A percentile compares a stretch with the other conserved stretches of the same genome.
These are phyloP conservation scores for Phalacrocorax brasilianus DNA, from an alignment of 2,113 vertebrate species.

Conservation along the genomic window DNA sequence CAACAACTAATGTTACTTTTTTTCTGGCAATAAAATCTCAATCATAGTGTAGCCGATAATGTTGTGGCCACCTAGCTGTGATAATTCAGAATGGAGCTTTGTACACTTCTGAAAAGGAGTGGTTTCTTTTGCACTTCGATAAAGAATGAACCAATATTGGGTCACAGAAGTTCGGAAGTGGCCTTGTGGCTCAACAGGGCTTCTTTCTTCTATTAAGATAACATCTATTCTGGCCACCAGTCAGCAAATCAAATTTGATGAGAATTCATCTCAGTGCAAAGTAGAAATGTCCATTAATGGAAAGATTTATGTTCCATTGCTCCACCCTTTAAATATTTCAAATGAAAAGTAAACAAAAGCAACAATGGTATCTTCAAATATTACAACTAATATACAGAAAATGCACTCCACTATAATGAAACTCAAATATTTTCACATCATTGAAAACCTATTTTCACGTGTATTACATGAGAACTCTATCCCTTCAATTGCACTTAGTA, in stretches of 20 bases:
- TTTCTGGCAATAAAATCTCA: not conserved
- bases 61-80: not conserved
- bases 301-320: constrained; percentile 45
- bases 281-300: constrained; percentile 58
- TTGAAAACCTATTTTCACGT: not conserved
- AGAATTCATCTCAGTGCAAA: constrained; percentile 66
- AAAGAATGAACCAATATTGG: not conserved
- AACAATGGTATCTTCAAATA: not conserved
- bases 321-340: constrained; percentile 32
- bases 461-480: not conserved
- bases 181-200: constrained; percentile 52
- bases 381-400: not conserved
- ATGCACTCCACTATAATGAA: not conserved
- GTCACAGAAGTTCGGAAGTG: constrained; percentile 54
- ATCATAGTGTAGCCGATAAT: not conserved
- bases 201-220: constrained; percentile 67
- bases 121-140: not conserved
- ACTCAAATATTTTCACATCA: not conserved
- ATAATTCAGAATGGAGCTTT: not conserved
- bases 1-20: not conserved
- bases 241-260: constrained; percentile 73
- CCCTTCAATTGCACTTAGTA: not conserved
- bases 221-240: constrained; percentile 70
- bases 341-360: constrained; percentile 43
- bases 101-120: not conserved